These are phyloP conservation scores for Phoeniculus purpureus DNA, from an alignment of 2,797 vertebrate species.

Conservation along the genomic window DNA sequence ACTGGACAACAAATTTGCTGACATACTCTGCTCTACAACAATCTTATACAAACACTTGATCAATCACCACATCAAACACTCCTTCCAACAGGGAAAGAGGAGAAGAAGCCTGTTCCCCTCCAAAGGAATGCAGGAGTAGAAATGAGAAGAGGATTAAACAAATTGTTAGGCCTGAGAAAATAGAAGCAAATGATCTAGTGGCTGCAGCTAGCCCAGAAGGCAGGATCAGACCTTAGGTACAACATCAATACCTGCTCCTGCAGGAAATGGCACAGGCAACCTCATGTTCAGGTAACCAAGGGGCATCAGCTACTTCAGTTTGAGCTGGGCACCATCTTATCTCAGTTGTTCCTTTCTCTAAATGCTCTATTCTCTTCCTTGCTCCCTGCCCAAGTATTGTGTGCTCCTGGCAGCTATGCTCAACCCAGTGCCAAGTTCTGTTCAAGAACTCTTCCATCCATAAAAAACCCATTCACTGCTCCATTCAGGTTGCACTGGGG, in stretches of 20 bases:
- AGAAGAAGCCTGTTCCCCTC: neutral
- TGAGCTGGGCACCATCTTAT: neutral
- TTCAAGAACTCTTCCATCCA: neutral
- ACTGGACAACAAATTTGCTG: neutral
- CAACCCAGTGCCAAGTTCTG: conserved; percentile 11
- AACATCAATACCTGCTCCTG: neutral
- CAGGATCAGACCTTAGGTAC: neutral
- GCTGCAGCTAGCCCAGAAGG: neutral
- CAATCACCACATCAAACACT: neutral
- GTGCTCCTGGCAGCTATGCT: neutral
- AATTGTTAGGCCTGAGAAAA: neutral
- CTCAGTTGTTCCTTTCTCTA: neutral
- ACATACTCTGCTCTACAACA: neutral
- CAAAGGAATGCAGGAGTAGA: neutral
- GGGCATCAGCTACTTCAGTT: neutral
- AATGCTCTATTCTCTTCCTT: neutral
- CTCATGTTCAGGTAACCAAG: neutral
- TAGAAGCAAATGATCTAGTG: neutral
- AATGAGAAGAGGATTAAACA: neutral
- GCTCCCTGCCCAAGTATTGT: neutral
- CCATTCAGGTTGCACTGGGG: neutral
- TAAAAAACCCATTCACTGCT: neutral
- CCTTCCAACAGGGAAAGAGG: neutral
- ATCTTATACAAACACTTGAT: neutral
- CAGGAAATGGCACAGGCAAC: neutral